Evolutionary conservation across 2,113 vertebrate species (phyloP).

Genomic region (Okapia johnstoni): DNA sequence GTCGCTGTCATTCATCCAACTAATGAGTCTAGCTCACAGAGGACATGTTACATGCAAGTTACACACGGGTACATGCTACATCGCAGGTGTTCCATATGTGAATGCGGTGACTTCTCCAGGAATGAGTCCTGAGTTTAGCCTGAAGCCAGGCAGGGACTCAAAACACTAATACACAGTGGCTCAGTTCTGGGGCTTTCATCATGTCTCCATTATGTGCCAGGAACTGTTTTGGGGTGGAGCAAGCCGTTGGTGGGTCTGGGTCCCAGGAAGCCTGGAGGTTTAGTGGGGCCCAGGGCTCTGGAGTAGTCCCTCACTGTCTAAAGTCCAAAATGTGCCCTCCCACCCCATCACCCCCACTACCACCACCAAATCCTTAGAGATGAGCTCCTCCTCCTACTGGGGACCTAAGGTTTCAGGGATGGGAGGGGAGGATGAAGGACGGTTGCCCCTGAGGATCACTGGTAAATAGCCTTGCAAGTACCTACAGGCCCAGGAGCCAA

Average conservation of each 20-base stretch:
- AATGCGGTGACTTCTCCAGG: background rate
- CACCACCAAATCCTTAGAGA: background rate
- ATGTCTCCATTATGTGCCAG: background rate
- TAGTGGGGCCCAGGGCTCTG: background rate
- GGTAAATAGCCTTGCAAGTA: background rate
- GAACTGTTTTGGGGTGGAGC: background rate
- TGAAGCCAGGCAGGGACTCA: background rate
- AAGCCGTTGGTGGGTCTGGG: background rate
- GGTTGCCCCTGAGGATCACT: background rate
- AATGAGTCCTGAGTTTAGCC: background rate
- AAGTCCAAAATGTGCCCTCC: background rate
- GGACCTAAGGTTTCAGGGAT: background rate
- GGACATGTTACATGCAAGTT: background rate
- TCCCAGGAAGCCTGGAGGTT: background rate
- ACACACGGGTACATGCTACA: background rate
- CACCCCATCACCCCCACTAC: too few species aligned
- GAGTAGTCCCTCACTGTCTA: background rate
- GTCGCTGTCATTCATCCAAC: background rate
- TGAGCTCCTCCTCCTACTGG: background rate
- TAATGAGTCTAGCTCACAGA: background rate
- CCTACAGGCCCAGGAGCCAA: background rate
- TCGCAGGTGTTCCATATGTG: background rate
- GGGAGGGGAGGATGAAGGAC: background rate
- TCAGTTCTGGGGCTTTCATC: background rate
- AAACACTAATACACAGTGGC: background rate